A percentile compares a stretch with the other conserved stretches of the same genome.
Evolutionary conservation across 2,797 vertebrate species (phyloP).

Genomic region (Melanotaenia maccullochi): DNA sequence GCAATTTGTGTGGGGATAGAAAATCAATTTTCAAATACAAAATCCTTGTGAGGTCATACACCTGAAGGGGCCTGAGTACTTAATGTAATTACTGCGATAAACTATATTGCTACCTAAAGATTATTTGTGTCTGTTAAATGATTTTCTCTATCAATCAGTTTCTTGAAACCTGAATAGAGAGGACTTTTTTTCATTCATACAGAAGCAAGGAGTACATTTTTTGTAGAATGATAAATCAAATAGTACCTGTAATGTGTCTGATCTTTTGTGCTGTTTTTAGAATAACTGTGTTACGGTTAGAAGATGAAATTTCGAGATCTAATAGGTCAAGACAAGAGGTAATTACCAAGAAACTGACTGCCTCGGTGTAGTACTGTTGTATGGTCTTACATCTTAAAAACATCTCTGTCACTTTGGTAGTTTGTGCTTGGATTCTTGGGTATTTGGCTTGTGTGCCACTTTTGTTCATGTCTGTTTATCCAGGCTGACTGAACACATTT

Average conservation of each 20-base stretch:
- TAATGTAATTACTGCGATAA: conserved; percentile 48
- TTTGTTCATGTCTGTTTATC: conserved; percentile 42
- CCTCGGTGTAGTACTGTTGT: conserved; percentile 9
- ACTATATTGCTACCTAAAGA: conserved; percentile 30
- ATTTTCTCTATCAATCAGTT: conserved; percentile 14
- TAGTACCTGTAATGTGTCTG: background rate
- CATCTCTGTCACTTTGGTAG: conserved; percentile 27
- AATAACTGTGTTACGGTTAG: conserved; percentile 5
- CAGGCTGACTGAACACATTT: conserved; percentile 27
- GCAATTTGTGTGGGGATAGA: conserved; percentile 45
- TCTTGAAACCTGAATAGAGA: background rate
- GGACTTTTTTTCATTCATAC: background rate
- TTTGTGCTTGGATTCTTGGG: conserved; percentile 50
- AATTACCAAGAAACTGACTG: conserved; percentile 26
- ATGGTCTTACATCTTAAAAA: conserved; percentile 23
- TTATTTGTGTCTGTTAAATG: conserved; percentile 21
- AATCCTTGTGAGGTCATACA: conserved; percentile 44
- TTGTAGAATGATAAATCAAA: conserved; percentile 8
- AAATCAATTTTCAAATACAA: conserved; percentile 60
- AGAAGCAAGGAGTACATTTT: conserved; percentile 1
- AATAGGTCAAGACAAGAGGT: conserved; percentile 30
- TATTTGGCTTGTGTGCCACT: conserved; percentile 48
- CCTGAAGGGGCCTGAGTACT: conserved; percentile 31
- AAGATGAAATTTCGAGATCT: conserved; percentile 19
- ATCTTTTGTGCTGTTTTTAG: background rate